Percentiles rank a stretch among this genome's conserved stretches.
phyloP scores from a whole-genome alignment of 1,140 invertebrate genomes.

The Trachymyrmex septentrionalis region DNA sequence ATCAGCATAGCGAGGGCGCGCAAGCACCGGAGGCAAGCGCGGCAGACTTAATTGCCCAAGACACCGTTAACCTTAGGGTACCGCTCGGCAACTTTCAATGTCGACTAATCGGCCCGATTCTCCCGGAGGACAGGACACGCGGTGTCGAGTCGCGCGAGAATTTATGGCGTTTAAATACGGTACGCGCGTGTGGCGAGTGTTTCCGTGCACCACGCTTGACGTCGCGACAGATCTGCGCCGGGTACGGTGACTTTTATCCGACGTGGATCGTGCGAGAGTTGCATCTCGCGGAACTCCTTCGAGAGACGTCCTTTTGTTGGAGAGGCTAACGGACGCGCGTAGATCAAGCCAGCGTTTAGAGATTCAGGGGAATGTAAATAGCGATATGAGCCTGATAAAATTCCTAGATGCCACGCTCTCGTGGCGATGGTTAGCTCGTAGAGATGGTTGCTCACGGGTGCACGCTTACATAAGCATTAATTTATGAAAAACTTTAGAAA shows the following conservation, averaged over 20 bases:
- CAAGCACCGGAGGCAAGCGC: slow-evolving; percentile 58
- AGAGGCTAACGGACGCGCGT: slow-evolving; percentile 53
- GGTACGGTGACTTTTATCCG: slow-evolving; percentile 21
- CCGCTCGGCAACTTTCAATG: slow-evolving; percentile 74
- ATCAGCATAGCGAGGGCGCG: slow-evolving; percentile 69
- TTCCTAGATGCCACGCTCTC: slow-evolving; percentile 19
- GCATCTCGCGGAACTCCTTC: slow-evolving; percentile 50
- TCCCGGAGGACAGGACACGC: not conserved
- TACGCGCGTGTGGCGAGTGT: not conserved
- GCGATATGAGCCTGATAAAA: slow-evolving; percentile 49
- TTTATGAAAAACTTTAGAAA: slow-evolving; percentile 9
- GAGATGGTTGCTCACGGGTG: not conserved
- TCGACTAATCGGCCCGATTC: slow-evolving; percentile 63
- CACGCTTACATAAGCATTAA: not conserved
- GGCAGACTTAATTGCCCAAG: slow-evolving; percentile 78
- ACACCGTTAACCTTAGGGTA: slow-evolving; percentile 78
- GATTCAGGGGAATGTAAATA: slow-evolving; percentile 48
- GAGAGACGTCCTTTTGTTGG: slow-evolving; percentile 49
- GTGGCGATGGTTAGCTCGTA: not conserved
- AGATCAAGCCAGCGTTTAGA: slow-evolving; percentile 42
- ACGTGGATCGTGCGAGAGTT: slow-evolving; percentile 40
- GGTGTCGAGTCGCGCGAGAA: not conserved
- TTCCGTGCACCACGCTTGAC: not conserved
- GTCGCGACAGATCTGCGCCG: not conserved
- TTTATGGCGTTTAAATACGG: slow-evolving; percentile 3